A percentile compares a stretch with the other conserved stretches of the same genome.
Conservation (phyloP, 2,888 invertebrate genomes). For the Lymantria monacha region DNA sequence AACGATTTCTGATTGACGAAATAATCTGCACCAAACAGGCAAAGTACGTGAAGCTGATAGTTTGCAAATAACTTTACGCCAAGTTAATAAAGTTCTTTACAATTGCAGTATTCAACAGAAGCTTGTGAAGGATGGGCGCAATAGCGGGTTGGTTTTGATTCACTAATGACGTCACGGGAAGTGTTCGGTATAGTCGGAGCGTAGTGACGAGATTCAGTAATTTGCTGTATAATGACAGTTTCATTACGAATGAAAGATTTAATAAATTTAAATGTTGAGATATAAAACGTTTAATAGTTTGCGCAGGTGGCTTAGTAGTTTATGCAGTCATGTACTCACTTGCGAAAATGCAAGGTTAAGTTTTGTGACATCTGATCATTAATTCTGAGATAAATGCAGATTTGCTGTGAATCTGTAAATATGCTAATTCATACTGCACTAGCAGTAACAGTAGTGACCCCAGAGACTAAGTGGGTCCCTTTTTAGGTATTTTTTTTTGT, state of each 20-base stretch:
- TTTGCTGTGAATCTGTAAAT: too few species aligned
- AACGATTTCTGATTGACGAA: too few species aligned
- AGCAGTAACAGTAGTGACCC: too few species aligned
- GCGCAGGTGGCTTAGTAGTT: neutral
- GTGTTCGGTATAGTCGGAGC: slow-evolving; percentile 19
- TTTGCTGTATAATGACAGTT: slow-evolving; percentile 27
- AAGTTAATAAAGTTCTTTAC: neutral
- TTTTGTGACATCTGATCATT: too few species aligned
- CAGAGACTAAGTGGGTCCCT: too few species aligned
- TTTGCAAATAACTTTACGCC: neutral
- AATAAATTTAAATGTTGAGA: slow-evolving; percentile 1
- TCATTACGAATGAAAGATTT: slow-evolving; percentile 3
- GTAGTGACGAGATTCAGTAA: slow-evolving; percentile 16
- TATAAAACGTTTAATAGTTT: neutral
- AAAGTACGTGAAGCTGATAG: neutral
- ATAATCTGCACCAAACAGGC: too few species aligned
- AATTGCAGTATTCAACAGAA: slow-evolving; percentile 14
- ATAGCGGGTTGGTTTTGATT: slow-evolving; percentile 15
- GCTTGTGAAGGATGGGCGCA: neutral
- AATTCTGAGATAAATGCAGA: too few species aligned
- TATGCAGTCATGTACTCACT: neutral
- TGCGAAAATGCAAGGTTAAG: too few species aligned
- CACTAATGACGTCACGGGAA: slow-evolving; percentile 34
- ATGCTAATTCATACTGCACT: too few species aligned
- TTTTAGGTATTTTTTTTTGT: too few species aligned